Conservation (phyloP, 2,113 vertebrate species). For the Oriolus oriolus region DNA sequence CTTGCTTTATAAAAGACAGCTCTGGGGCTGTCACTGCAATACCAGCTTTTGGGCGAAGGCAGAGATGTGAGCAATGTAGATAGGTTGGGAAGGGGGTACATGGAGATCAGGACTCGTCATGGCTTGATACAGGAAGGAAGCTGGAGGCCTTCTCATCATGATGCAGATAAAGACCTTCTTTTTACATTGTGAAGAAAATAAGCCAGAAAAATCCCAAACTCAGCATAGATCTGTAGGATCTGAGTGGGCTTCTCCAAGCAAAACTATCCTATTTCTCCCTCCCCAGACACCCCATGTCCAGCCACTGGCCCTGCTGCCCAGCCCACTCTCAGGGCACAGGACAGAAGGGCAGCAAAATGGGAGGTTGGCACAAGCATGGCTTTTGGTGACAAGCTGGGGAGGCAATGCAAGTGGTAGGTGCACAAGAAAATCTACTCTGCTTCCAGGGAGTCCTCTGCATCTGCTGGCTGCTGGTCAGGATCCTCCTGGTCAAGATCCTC, state of each 20-base stretch:
- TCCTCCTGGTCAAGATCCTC: no score
- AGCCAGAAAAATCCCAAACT: background rate
- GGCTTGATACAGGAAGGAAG: background rate
- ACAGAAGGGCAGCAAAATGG: background rate
- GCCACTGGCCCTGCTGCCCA: no score
- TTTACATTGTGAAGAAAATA: no score
- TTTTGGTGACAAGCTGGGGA: background rate
- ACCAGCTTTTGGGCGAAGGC: accelerated
- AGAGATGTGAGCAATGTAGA: accelerated
- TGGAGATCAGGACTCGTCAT: background rate
- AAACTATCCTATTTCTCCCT: background rate
- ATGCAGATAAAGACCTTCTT: no score
- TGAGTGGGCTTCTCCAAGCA: background rate
- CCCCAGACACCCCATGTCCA: no score
- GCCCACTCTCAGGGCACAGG: background rate
- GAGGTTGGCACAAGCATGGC: accelerated
- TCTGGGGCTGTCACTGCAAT: background rate
- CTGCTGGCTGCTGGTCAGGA: background rate
- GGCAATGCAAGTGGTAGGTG: accelerated
- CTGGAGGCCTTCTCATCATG: no score
- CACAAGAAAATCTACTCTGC: background rate
- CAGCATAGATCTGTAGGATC: background rate
- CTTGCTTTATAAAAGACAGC: background rate
- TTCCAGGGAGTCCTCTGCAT: background rate
- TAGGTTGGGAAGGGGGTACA: background rate